These are phyloP conservation scores for Indicator indicator DNA, from an alignment of 2,113 vertebrate species.

Conservation along the genomic window DNA sequence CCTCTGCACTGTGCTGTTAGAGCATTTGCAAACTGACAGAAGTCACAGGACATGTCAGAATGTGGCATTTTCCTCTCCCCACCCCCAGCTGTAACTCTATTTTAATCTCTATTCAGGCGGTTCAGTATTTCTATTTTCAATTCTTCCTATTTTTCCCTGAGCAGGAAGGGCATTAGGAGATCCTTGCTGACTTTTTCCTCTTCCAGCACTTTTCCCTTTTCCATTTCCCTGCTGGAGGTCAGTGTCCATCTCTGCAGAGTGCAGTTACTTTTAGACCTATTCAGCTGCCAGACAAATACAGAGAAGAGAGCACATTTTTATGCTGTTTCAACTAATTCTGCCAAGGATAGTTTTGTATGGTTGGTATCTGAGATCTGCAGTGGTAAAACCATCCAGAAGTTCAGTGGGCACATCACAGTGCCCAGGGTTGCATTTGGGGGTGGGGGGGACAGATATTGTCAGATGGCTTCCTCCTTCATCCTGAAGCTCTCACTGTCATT, in stretches of 20 bases:
- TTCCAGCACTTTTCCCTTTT: not conserved
- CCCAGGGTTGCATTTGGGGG: not conserved
- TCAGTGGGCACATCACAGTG: accelerated
- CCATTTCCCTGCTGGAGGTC: not conserved
- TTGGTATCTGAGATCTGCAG: not conserved
- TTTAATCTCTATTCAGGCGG: not conserved
- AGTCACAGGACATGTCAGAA: not conserved
- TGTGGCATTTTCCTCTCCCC: not conserved
- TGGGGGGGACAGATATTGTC: not conserved
- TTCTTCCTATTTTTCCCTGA: not conserved
- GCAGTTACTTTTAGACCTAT: not conserved
- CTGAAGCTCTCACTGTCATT: not conserved
- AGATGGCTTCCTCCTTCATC: not conserved
- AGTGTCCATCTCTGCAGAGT: not conserved
- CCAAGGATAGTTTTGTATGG: not conserved
- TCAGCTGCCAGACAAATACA: not conserved
- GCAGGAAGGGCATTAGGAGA: not conserved
- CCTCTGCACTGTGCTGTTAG: not conserved
- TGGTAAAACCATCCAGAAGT: not conserved
- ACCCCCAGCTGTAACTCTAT: not conserved
- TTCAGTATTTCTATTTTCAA: not conserved
- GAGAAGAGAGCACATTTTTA: not conserved
- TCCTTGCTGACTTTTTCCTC: not conserved
- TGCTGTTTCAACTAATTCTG: not conserved
- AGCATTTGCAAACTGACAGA: not conserved